Base-by-base conservation (phyloP, 2,888 invertebrate species). In the Eueremaeus valkanovi region DNA sequence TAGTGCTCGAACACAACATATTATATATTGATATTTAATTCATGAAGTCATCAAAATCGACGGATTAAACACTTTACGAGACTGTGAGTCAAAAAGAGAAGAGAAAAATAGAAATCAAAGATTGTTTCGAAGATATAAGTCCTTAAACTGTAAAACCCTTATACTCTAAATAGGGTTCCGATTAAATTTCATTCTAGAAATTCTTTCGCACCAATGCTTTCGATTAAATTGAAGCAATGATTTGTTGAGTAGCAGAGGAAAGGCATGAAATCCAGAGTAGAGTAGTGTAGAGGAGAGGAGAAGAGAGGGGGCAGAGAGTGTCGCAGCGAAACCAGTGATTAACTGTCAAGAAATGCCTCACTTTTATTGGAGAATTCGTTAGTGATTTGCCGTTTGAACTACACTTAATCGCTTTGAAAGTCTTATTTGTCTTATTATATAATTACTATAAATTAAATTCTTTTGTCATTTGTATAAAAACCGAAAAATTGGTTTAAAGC, bases 51-150 rank as follows among this genome's bases (percentile, higher is more conserved):
- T 63, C 63, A 63, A 63, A 63, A 33, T 33, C 33, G 9, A 9
- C n/a, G 63, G 63, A 63, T 63, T 63, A 63, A 63, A 63, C 33
- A 33, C 33, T 63, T 33, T 63, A 33, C 36, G 55, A 55, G 55
- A 55, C 24, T 51, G 21, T 13, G 24, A 27, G 24, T 8, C 55
- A 24, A 24, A 27, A 21, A 55, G 11, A 9, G 5, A 24, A 55
- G 55, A 24, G 24, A 6, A 58, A 58, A 11, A 24, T 24, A 33
- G 21, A 63, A 63, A 33, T 63, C 63, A 33, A 33, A 33, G 18
- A 33, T 13, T 63, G 18, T 63, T 6, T 2, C 1, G 11, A 24
- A n/a, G 13, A 24, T 49, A 27, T 24, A 49, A 49, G 49, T 24
- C 55, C 11, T 27, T 3, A 8, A 13, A 55, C 24, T 27, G 24